These are phyloP conservation scores for Aplochiton taeniatus DNA, from an alignment of 2,797 vertebrate genomes.

Conservation along the genomic window DNA sequence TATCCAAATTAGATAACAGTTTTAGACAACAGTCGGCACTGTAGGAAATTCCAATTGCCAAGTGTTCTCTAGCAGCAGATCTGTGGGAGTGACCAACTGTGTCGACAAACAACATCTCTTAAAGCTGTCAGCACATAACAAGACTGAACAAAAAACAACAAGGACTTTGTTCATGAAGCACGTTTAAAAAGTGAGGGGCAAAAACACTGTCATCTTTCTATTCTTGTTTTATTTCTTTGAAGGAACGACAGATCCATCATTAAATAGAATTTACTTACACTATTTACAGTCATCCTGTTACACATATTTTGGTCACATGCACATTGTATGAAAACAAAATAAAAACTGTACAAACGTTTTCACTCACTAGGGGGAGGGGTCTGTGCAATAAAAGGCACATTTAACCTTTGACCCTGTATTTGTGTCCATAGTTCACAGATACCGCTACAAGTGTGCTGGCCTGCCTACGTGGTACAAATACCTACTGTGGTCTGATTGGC, in stretches of 20 bases:
- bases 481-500: too few species aligned
- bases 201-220: constrained; percentile 22
- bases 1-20: constrained; percentile 21
- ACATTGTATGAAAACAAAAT: constrained; percentile 51
- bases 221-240: constrained; percentile 61
- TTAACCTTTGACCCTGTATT: constrained; percentile 74
- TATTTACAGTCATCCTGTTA: constrained; percentile 73
- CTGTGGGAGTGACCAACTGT: too few species aligned
- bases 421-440: constrained; percentile 43
- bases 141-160: too few species aligned
- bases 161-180: too few species aligned
- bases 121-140: too few species aligned
- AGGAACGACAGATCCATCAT: constrained; percentile 59
- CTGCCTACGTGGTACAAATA: constrained; percentile 6
- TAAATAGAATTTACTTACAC: constrained; percentile 78
- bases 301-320: constrained; percentile 74
- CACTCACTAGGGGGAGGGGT: constrained; percentile 68
- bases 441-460: constrained; percentile 30
- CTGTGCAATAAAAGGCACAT: constrained; percentile 76
- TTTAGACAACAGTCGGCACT: background rate
- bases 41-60: background rate
- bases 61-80: background rate
- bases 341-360: constrained; percentile 72
- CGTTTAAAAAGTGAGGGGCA: background rate
- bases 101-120: too few species aligned